phyloP scores from a whole-genome alignment of 2,888 invertebrate genomes.

The Terebella lapidaria region DNA sequence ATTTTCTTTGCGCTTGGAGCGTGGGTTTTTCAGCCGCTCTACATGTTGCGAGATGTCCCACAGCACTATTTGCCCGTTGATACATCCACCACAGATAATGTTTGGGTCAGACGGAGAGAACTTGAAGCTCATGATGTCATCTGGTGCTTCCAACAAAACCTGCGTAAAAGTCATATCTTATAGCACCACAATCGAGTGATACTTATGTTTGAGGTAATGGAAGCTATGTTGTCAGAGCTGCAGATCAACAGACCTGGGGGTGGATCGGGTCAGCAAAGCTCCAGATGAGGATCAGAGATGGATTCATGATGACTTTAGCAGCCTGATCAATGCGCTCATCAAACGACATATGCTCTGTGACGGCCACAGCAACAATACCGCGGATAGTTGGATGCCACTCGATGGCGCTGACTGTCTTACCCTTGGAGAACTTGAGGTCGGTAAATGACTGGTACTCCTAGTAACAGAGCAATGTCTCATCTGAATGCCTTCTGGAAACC shows the following conservation, averaged over 20 bases:
- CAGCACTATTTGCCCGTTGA: conserved; percentile 53
- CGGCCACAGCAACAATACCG: conserved; percentile 50
- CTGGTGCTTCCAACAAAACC: conserved; percentile 53
- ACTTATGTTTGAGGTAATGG: no score
- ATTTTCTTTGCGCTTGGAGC: conserved; percentile 38
- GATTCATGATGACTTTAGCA: conserved; percentile 47
- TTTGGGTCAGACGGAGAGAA: conserved; percentile 51
- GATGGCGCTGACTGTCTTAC: conserved; percentile 50
- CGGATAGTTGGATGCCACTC: conserved; percentile 53
- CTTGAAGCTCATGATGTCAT: conserved; percentile 51
- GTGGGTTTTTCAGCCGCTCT: conserved; percentile 44
- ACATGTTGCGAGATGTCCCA: conserved; percentile 52
- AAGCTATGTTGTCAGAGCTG: no score
- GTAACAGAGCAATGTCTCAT: no score
- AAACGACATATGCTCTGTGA: conserved; percentile 46
- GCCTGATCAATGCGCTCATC: conserved; percentile 51
- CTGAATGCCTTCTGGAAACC: no score
- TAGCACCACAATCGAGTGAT: no score
- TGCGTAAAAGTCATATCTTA: conserved; percentile 24
- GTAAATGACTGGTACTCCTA: conserved; percentile 55
- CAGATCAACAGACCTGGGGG: no score
- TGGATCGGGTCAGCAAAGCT: conserved; percentile 54
- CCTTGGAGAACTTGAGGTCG: conserved; percentile 53
- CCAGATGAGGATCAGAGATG: conserved; percentile 53
- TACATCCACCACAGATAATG: conserved; percentile 52